phyloP scores from a whole-genome alignment of 2,888 invertebrate species.

The Chloromyia formosa region DNA sequence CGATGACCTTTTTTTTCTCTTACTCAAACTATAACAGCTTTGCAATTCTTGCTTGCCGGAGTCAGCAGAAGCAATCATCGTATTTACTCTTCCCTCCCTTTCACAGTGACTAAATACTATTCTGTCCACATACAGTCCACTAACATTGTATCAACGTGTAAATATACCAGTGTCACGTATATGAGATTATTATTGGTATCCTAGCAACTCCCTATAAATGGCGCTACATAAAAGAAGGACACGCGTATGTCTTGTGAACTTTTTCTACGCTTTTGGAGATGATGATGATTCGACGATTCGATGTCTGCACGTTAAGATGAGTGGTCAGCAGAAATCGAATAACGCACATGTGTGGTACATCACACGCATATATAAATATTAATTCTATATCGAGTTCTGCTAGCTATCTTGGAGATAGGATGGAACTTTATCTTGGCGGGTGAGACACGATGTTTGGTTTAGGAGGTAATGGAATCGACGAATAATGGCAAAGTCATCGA shows the following conservation, averaged over 20 bases:
- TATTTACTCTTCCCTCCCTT: no score
- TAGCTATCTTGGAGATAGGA: no score
- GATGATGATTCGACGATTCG: conserved; percentile 19
- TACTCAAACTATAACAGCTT: no score
- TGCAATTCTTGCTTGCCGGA: no score
- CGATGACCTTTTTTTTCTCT: conserved; percentile 20
- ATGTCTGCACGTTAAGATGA: conserved; percentile 26
- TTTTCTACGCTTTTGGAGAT: conserved; percentile 30
- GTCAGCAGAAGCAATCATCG: no score
- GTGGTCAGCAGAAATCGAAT: conserved; percentile 42
- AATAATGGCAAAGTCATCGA: conserved; percentile 8
- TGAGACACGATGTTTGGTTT: not conserved
- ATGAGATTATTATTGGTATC: conserved; percentile 51
- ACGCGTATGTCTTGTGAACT: conserved; percentile 28
- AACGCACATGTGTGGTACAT: conserved; percentile 33
- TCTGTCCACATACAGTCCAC: not conserved
- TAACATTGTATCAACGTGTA: conserved; percentile 40
- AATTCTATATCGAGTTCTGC: conserved; percentile 5
- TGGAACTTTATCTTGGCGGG: no score
- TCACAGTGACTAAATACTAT: no score
- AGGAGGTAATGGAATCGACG: conserved; percentile 7
- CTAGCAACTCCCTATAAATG: conserved; percentile 50
- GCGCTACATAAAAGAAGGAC: conserved; percentile 38
- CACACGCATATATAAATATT: conserved; percentile 33
- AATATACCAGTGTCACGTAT: conserved; percentile 45